These are phyloP conservation scores for Tichodroma muraria DNA, from an alignment of 2,113 vertebrate genomes.

Conservation along the genomic window DNA sequence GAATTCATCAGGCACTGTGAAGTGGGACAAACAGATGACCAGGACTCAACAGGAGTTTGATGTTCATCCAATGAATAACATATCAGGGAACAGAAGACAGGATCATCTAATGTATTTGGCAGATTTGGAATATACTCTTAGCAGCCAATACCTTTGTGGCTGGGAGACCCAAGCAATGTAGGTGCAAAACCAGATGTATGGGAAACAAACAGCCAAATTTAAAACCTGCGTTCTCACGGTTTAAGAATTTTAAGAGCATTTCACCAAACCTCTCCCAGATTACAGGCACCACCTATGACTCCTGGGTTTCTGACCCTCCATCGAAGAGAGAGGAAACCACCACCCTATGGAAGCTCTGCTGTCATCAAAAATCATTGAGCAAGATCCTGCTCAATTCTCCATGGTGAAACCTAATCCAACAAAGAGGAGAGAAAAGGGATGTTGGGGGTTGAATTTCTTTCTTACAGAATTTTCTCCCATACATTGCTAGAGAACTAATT, in stretches of 20 bases:
- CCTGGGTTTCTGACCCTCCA: not conserved
- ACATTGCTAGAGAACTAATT: too few species aligned
- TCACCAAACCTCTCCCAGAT: not conserved
- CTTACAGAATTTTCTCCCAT: too few species aligned
- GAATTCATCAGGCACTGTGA: not conserved
- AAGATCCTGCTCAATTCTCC: not conserved
- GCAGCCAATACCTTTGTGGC: not conserved
- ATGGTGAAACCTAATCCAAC: not conserved
- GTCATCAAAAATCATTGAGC: not conserved
- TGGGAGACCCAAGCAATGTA: not conserved
- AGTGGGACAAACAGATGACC: not conserved
- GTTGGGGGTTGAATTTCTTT: too few species aligned
- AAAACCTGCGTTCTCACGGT: not conserved
- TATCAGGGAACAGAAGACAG: not conserved
- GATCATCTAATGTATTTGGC: not conserved
- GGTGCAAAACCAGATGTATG: not conserved
- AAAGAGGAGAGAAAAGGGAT: not conserved
- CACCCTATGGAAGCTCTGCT: not conserved
- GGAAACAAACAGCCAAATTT: not conserved
- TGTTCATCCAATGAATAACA: not conserved
- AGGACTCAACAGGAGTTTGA: not conserved
- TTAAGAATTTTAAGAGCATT: not conserved
- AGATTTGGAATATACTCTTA: not conserved
- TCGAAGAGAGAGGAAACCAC: not conserved
- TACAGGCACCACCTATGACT: not conserved